These are phyloP conservation scores for Montipora capitata DNA, from an alignment of 92 coral and sea anemone genomes.

Conservation along the genomic window DNA sequence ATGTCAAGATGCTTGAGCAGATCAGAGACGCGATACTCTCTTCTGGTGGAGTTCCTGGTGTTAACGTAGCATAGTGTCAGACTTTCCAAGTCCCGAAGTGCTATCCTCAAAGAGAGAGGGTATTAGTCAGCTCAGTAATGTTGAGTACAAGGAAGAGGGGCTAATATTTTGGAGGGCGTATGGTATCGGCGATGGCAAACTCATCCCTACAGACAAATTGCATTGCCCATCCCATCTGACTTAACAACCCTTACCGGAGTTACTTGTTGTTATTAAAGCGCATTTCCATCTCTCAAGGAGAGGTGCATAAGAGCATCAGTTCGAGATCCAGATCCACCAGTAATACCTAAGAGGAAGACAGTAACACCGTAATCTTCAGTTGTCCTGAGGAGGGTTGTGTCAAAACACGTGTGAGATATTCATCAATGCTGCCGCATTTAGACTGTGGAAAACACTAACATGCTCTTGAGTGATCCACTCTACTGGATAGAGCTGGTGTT, in stretches of 20 bases:
- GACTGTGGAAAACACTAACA: conserved; percentile 71
- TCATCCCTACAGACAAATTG: conserved; percentile 46
- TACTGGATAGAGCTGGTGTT: conserved; percentile 63
- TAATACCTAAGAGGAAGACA: conserved; percentile 41
- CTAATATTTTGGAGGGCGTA: conserved; percentile 43
- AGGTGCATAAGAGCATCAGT: conserved; percentile 43
- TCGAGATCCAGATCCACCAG: conserved; percentile 44
- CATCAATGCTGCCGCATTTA: conserved; percentile 37
- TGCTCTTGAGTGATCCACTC: conserved; percentile 59
- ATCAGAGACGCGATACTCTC: conserved; percentile 75
- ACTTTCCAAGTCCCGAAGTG: conserved; percentile 50
- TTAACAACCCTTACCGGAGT: conserved; percentile 56
- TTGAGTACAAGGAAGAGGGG: conserved; percentile 63
- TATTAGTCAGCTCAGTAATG: conserved; percentile 60
- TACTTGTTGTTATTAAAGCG: conserved; percentile 17
- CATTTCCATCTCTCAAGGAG: conserved; percentile 21
- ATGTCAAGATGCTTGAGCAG: conserved; percentile 72
- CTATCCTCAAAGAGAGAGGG: conserved; percentile 57
- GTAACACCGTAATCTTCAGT: conserved; percentile 42
- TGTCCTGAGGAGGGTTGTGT: conserved; percentile 80
- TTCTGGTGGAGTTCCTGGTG: conserved; percentile 74
- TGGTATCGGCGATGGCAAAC: conserved; percentile 42
- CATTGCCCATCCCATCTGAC: conserved; percentile 59
- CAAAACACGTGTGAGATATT: conserved; percentile 53
- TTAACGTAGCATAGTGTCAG: conserved; percentile 66